Percentiles rank a stretch among this genome's conserved stretches.
phyloP scores from a whole-genome alignment of 2,888 invertebrate genomes.

The Hirtodrosophila alboralis region DNA sequence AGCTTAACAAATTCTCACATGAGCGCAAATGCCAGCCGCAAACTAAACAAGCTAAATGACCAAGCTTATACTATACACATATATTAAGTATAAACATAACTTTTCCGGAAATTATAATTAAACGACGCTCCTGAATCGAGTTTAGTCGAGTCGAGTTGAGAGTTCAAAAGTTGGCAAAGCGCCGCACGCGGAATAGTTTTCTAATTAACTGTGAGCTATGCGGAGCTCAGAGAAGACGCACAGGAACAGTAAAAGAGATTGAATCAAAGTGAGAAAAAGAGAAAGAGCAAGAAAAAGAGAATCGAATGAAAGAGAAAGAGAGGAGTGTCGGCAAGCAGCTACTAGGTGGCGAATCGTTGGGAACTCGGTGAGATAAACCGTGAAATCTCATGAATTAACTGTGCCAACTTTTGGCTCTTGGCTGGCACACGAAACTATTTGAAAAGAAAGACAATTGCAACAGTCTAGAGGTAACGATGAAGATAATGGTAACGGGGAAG shows the following conservation, averaged over 20 bases:
- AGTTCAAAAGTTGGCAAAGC: slow-evolving; percentile 68
- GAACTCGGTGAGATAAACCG: slow-evolving; percentile 69
- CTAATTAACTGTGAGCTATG: slow-evolving; percentile 76
- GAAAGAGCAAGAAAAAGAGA: neutral
- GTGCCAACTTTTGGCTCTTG: slow-evolving; percentile 65
- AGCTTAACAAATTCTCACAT: neutral
- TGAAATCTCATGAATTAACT: slow-evolving; percentile 77
- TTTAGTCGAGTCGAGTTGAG: slow-evolving; percentile 31
- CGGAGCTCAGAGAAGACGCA: slow-evolving; percentile 45
- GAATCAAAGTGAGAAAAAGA: neutral
- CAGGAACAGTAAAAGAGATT: slow-evolving; percentile 11
- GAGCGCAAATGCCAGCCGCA: slow-evolving; percentile 10
- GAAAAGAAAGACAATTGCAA: slow-evolving; percentile 77
- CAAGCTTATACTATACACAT: slow-evolving; percentile 40
- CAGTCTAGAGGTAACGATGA: slow-evolving; percentile 5
- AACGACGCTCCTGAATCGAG: slow-evolving; percentile 42
- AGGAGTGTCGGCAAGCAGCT: neutral
- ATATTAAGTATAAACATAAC: slow-evolving; percentile 49
- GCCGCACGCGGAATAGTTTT: slow-evolving; percentile 68
- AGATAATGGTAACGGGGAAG: neutral
- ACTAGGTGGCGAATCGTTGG: slow-evolving; percentile 1
- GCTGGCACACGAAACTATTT: slow-evolving; percentile 66
- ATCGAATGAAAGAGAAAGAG: slow-evolving; percentile 20
- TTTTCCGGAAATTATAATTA: slow-evolving; percentile 65
- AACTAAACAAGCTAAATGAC: slow-evolving; percentile 45